A percentile compares a stretch with the other conserved stretches of the same genome.
Evolutionary conservation across 1,140 invertebrate species (phyloP).

Genomic region (Cryptotermes secundus): DNA sequence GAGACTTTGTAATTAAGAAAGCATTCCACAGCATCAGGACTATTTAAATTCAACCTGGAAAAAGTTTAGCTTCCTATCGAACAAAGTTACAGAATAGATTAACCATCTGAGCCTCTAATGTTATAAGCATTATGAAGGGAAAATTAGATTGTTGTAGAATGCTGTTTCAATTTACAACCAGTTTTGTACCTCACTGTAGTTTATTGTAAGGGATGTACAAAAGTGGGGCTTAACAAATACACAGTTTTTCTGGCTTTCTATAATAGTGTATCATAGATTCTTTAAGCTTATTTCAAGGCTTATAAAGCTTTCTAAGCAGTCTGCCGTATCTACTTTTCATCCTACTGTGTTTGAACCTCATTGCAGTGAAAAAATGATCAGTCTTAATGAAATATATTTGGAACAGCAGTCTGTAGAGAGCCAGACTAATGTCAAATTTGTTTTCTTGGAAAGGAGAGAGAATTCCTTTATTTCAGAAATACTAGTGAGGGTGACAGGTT

Average conservation of each 20-base stretch:
- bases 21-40: constrained; percentile 1
- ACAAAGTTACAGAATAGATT: constrained; percentile 2
- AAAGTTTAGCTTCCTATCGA: constrained; percentile 20
- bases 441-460: no score
- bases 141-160: constrained; percentile 8
- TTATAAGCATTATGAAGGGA: neutral
- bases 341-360: no score
- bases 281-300: no score
- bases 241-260: neutral
- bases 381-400: no score
- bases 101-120: constrained; percentile 1
- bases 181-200: neutral
- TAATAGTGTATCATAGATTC: no score
- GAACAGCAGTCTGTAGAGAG: no score
- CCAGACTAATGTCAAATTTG: no score
- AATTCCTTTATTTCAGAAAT: no score
- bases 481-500: no score
- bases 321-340: no score
- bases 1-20: constrained; percentile 27
- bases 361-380: no score
- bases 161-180: neutral
- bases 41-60: constrained; percentile 9
- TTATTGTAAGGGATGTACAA: neutral
- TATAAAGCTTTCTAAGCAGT: no score
- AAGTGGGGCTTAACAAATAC: neutral